Base-by-base conservation (phyloP, 2,888 invertebrate genomes). In the Eupithecia dodoneata region DNA sequence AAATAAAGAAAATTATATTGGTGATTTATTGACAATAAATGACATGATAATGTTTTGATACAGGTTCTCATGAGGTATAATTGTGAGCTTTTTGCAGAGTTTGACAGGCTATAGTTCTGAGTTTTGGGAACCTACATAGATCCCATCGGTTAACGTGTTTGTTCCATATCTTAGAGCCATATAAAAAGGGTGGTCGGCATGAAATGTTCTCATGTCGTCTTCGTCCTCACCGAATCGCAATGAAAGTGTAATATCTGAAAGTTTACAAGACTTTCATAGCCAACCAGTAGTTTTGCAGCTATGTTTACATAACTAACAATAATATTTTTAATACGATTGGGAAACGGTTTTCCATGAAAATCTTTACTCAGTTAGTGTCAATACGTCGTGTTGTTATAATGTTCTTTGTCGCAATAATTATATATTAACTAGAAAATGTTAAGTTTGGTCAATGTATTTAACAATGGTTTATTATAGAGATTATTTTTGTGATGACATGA, bases 101-200 rank as follows among this genome's bases (percentile, higher is more conserved):
- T 55, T 55, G 2, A n/a, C 7, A n/a, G 18, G 49, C 47, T 47
- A 13, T 49, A 49, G 49, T 13, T 49, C 13, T 13, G 13, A 49
- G 13, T 59, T 59, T 59, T 59, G 7, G 59, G 18, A 59, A 59
- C 59, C n/a, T 59, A 59, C 59, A 59, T 59, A 18, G 18, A 59
- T 3, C 9, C 59, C 59, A 59, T 59, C 18, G 18, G 9, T 18
- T 18, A 18, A 59, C 18, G 59, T 59, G 18, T 59, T 18, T 18
- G n/a, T 59, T 59, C 59, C 59, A 59, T 59, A 59, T 59, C 59
- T 59, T 59, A 59, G 2, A 59, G 18, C 59, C 59, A 18, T 18
- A 59, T 55, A 55, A 55, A 55, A 55, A 55, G 55, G 55, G 55
- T 55, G 55, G 55, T 55, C 55, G 55, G 55, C 55, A 55, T 59